Evolutionary conservation across 2,888 invertebrate genomes (phyloP).

Genomic region (Hoplodrina blanda): DNA sequence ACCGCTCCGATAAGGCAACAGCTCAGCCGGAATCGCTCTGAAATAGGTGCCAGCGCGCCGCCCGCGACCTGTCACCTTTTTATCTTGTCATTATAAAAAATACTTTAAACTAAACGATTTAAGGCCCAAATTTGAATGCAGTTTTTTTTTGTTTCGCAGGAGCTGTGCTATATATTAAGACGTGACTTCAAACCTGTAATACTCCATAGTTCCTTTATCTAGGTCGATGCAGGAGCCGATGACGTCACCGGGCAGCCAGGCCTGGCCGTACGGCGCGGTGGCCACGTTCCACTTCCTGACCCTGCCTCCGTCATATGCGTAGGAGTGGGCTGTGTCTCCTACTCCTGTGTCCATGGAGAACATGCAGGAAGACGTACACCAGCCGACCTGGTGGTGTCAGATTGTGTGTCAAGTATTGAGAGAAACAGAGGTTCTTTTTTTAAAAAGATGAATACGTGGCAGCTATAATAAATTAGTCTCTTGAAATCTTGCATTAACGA

Average conservation of each 20-base stretch:
- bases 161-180: not conserved
- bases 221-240: conserved; percentile 94
- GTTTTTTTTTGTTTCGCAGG: no score
- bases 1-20: no score
- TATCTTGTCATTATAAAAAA: no score
- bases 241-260: conserved; percentile 96
- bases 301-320: conserved; percentile 94
- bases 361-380: conserved; percentile 94
- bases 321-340: conserved; percentile 94
- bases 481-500: no score
- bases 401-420: not conserved
- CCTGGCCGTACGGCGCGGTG: conserved; percentile 93
- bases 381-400: conserved; percentile 92
- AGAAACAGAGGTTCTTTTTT: no score
- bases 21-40: no score
- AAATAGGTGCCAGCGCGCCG: no score
- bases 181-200: conserved; percentile 85
- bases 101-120: no score
- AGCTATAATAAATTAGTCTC: no score
- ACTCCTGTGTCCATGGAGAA: conserved; percentile 95
- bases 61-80: no score
- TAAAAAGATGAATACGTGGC: no score
- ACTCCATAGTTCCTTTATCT: conserved; percentile 93
- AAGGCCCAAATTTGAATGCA: no score
- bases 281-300: conserved; percentile 93